These are phyloP conservation scores for Lepetodrilus schrolli DNA, from an alignment of 2,888 invertebrate genomes.

Conservation along the genomic window DNA sequence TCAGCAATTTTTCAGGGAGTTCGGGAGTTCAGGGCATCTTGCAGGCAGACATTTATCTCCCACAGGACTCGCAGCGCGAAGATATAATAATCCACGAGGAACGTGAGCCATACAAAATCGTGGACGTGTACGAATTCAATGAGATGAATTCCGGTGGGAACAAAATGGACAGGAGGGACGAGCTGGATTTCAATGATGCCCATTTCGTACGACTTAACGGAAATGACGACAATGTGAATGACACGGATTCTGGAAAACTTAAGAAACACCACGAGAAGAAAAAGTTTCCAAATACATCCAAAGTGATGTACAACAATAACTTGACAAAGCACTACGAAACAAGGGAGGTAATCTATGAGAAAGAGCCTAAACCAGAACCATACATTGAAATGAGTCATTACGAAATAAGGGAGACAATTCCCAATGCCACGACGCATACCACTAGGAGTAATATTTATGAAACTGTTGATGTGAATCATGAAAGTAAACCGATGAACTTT, in stretches of 20 bases:
- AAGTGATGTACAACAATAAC: not conserved
- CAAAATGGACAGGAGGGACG: not conserved
- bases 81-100: not conserved
- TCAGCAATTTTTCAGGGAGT: not conserved
- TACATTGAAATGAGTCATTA: not conserved
- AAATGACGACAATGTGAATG: not conserved
- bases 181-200: not conserved
- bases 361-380: not conserved
- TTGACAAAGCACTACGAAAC: not conserved
- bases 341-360: not conserved
- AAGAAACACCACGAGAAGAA: not conserved
- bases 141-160: too few species aligned
- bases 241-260: not conserved
- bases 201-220: conserved; percentile 4
- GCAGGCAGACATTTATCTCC: not conserved
- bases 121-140: not conserved
- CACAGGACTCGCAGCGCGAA: not conserved
- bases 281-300: not conserved
- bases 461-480: too few species aligned
- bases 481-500: not conserved
- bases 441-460: too few species aligned
- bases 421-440: not conserved
- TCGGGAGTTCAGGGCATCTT: not conserved
- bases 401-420: not conserved
- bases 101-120: not conserved